Evolutionary conservation across 2,797 vertebrate species (phyloP), one percentile per base, ranked within the genome.

Genomic region (Sebastes melanostomus): DNA sequence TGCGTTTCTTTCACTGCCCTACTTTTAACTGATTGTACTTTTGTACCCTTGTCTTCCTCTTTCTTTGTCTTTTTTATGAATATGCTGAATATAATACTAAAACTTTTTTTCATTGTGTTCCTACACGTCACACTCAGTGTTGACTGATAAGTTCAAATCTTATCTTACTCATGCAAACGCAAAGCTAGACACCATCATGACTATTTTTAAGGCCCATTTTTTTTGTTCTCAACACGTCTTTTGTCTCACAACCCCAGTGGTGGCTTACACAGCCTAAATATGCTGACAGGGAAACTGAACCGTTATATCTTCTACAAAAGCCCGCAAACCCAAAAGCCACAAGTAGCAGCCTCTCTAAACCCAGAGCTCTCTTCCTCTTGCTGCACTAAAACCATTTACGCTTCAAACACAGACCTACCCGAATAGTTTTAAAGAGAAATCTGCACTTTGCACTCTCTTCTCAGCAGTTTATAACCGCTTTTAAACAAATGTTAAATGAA

Each of bases 241-340:
- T 84, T 89, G 89, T 96, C 89, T 93, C 90, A 91, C 87, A 88
- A 81, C 78, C 92, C 88, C 88, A 93, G 92, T 84, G 78, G 94
- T 86, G 94, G 94, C 93, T 95, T 93, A 85, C 88, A 92, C 84
- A 78, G 88, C 89, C 92, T 91, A 90, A 95, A 93, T 92, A 86
- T 93, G 94, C 93, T 95, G 94, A 94, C 89, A 94, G 87, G 94
- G 94, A 95, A 95, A 95, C 92, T 91, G 93, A 95, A 91, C 94
- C 91, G 92, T 94, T 92, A 89, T 89, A 89, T 93, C 93, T 94
- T 83, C 79, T 88, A 88, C 94, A 92, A 93, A 93, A 95, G 91
- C 94, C 96, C 95, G 86, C 94, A 95, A 95, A 95, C 93, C 95
- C 85, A 93, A 94, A 96, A 96, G 92, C 96, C 96, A 94, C 96